These are phyloP conservation scores for Ia io DNA, from an alignment of 2,113 vertebrate species.

Conservation along the genomic window DNA sequence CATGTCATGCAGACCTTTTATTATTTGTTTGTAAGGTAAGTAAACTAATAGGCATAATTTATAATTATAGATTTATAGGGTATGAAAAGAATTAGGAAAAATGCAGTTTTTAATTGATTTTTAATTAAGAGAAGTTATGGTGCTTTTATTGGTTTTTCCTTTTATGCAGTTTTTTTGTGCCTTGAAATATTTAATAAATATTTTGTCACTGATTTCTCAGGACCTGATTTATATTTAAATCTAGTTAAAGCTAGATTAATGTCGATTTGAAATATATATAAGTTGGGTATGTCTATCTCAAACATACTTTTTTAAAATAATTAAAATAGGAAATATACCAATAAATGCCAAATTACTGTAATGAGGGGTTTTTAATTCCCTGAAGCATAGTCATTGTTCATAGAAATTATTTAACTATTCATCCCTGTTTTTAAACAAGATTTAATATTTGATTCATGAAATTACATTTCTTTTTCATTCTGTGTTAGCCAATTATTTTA, in stretches of 20 bases:
- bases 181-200: neutral
- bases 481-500: neutral
- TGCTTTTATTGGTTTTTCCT: neutral
- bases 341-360: neutral
- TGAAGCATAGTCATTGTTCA: neutral
- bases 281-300: neutral
- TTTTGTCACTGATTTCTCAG: neutral
- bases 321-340: neutral
- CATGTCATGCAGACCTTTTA: conserved; percentile 97
- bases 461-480: conserved; percentile 1
- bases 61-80: neutral
- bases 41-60: neutral
- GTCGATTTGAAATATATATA: neutral
- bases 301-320: neutral
- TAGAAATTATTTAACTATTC: neutral
- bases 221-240: conserved; percentile 18
- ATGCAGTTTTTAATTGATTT: neutral
- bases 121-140: neutral
- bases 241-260: neutral
- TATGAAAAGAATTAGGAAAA: neutral
- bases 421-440: neutral
- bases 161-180: neutral
- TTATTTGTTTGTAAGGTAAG: conserved; percentile 98
- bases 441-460: neutral
- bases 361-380: neutral